phyloP scores from a whole-genome alignment of 2,888 invertebrate species.

The Nasonovia ribisnigri region DNA sequence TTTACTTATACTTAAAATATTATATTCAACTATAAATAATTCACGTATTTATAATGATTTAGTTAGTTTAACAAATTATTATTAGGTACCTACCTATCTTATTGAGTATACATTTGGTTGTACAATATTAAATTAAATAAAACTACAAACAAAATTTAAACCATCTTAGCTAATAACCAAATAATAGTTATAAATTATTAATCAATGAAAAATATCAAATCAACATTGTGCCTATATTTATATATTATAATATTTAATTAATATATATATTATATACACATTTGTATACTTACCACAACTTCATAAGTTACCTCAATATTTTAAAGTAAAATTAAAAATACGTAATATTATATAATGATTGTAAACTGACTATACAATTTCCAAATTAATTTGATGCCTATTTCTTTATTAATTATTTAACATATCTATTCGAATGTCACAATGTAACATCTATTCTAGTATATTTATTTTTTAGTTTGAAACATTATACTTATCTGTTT shows the following conservation, averaged over 20 bases:
- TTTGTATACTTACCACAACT: background rate
- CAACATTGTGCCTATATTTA: background rate
- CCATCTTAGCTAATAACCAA: background rate
- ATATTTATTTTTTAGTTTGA: conserved; percentile 5
- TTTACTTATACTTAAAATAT: background rate
- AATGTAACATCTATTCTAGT: background rate
- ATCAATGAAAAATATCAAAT: background rate
- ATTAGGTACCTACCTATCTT: background rate
- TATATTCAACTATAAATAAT: background rate
- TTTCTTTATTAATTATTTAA: conserved; percentile 14
- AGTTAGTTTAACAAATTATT: background rate
- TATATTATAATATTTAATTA: background rate
- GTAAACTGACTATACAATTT: background rate
- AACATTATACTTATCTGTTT: conserved; percentile 29
- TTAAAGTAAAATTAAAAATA: background rate
- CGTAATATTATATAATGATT: background rate
- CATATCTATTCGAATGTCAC: background rate
- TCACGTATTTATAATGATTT: background rate
- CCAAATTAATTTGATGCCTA: background rate
- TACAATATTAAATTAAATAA: background rate
- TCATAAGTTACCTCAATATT: background rate
- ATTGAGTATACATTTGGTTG: background rate
- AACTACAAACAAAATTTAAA: background rate
- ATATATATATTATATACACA: background rate
- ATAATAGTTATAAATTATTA: background rate